Evolutionary conservation across 2,113 vertebrate species (phyloP).

Genomic region (Aix galericulata): DNA sequence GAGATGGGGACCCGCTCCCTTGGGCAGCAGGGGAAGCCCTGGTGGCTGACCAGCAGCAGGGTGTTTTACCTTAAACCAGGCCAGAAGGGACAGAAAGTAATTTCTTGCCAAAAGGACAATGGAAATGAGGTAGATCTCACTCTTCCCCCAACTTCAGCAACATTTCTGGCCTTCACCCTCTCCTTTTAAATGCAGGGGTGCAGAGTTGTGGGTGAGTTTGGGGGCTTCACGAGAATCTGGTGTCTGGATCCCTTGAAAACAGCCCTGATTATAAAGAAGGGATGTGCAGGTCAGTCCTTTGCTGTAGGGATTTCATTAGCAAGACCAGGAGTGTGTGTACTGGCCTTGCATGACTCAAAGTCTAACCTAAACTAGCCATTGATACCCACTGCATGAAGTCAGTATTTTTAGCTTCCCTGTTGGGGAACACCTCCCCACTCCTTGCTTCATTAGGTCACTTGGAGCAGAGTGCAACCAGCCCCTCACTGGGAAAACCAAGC

Average conservation of each 20-base stretch:
- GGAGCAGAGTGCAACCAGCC: background rate
- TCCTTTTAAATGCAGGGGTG: background rate
- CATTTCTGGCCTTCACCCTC: background rate
- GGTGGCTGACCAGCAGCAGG: background rate
- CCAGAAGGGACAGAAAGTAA: background rate
- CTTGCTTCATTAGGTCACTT: fast-evolving
- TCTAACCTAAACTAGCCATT: background rate
- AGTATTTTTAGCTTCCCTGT: background rate
- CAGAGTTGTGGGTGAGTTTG: fast-evolving
- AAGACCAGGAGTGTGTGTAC: background rate
- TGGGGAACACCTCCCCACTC: background rate
- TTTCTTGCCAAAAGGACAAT: background rate
- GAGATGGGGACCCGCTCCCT: fast-evolving
- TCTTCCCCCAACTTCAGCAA: too few relatives aligned
- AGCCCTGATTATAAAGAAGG: fast-evolving
- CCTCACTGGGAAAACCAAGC: background rate
- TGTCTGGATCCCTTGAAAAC: too few relatives aligned
- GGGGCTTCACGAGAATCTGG: background rate
- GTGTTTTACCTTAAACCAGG: fast-evolving
- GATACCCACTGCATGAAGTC: fast-evolving
- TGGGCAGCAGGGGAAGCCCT: fast-evolving
- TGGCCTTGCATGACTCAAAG: background rate
- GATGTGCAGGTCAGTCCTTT: fast-evolving
- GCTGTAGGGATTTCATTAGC: background rate
- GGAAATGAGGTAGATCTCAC: background rate